phyloP scores from a whole-genome alignment of 2,797 vertebrate species.

The Gouania willdenowi region DNA sequence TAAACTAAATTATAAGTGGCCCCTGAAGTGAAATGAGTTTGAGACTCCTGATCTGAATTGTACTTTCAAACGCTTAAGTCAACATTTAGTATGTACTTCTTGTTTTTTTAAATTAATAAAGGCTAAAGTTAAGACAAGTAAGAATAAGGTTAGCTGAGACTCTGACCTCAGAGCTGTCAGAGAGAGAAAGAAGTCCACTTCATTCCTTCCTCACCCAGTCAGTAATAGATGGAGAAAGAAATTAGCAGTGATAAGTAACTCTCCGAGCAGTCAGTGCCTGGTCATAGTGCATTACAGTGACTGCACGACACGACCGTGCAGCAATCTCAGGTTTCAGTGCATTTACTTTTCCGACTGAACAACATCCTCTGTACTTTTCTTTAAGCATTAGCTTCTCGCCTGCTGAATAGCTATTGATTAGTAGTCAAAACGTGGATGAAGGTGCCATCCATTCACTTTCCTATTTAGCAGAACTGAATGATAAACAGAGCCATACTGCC shows the following conservation, averaged over 20 bases:
- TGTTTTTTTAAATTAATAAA: slow-evolving; percentile 5
- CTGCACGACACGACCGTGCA: slow-evolving; percentile 35
- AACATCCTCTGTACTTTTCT: slow-evolving; percentile 12
- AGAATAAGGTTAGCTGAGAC: slow-evolving; percentile 14
- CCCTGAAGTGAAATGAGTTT: no score
- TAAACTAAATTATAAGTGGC: no score
- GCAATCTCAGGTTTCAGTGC: slow-evolving; percentile 46
- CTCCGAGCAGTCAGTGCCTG: slow-evolving; percentile 19
- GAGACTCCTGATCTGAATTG: slow-evolving; percentile 18
- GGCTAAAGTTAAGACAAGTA: slow-evolving; percentile 12
- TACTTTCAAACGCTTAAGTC: slow-evolving; percentile 30
- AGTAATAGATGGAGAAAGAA: slow-evolving; percentile 18
- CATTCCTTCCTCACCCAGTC: slow-evolving; percentile 13
- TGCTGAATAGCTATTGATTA: slow-evolving; percentile 51
- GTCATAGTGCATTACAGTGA: slow-evolving; percentile 48
- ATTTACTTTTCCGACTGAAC: slow-evolving; percentile 31
- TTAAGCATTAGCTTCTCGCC: slow-evolving; percentile 22
- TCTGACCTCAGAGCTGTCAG: slow-evolving; percentile 34
- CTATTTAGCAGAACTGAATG: slow-evolving; percentile 13
- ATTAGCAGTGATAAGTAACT: slow-evolving; percentile 21
- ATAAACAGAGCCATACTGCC: slow-evolving; percentile 13
- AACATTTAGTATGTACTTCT: slow-evolving; percentile 40
- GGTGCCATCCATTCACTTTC: slow-evolving; percentile 14
- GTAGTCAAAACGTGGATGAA: slow-evolving; percentile 15
- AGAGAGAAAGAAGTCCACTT: slow-evolving; percentile 15